A percentile compares a stretch with the other conserved stretches of the same genome.
Conservation (phyloP, 53 echinoderm and acorn worm species). For the Apostichopus leukothele region DNA sequence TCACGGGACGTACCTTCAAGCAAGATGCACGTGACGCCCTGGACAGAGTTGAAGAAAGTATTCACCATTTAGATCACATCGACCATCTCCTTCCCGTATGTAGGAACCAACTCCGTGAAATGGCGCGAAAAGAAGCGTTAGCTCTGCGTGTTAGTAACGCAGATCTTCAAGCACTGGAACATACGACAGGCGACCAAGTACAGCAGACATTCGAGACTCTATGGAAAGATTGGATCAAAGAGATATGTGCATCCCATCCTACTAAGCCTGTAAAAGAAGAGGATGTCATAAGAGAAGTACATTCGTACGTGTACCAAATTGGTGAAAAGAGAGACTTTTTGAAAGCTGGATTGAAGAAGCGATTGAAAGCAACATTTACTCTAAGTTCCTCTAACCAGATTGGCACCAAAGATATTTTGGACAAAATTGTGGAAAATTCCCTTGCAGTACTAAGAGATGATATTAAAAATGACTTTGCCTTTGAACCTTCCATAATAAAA, state of each 20-base stretch:
- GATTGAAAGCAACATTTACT: neutral
- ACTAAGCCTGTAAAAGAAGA: neutral
- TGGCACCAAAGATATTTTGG: neutral
- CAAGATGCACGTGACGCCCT: slow-evolving; percentile 31
- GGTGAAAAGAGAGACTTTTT: slow-evolving; percentile 33
- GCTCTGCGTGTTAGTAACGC: neutral
- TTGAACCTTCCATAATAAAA: slow-evolving; percentile 32
- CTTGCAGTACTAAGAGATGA: neutral
- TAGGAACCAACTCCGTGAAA: slow-evolving; percentile 36
- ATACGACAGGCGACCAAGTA: neutral
- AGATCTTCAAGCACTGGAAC: neutral
- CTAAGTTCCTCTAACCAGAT: neutral
- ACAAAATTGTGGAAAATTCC: neutral
- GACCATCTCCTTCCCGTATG: no score
- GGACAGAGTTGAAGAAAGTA: slow-evolving; percentile 10
- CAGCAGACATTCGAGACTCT: slow-evolving; percentile 29
- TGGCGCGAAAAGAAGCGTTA: slow-evolving; percentile 25
- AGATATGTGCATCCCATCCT: slow-evolving; percentile 14
- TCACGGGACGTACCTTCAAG: neutral
- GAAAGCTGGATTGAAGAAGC: neutral
- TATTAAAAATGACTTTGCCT: slow-evolving; percentile 27
- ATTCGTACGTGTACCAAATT: neutral
- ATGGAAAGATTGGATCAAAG: slow-evolving; percentile 24
- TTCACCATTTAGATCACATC: slow-evolving; percentile 26
- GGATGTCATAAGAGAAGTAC: slow-evolving; percentile 23